Base-by-base conservation (phyloP, 2,888 invertebrate genomes). In the Caenorhabditis becei region DNA sequence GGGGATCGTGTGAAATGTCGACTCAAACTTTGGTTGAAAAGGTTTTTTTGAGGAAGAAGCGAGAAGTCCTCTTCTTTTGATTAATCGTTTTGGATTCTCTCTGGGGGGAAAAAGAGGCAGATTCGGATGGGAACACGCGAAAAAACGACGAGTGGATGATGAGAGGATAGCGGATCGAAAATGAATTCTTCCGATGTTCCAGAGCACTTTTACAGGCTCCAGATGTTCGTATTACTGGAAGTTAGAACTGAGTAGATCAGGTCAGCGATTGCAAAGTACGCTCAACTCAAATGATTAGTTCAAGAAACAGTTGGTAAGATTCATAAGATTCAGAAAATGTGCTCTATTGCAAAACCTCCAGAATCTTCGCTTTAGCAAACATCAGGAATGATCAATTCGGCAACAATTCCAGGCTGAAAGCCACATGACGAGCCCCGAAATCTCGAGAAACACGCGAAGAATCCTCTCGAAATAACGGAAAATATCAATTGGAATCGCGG, bases 31-130 rank as follows among this genome's bases (percentile, higher is more conserved):
- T 62, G 71, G 56, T 54, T 62, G 47, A 10, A 18, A 24, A 53
- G 37, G 65, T 54, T 59, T 69, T 59, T 59, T 47, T 69, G 23
- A 7, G 24, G 24, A 18, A 35, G 69, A 59, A 71, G 53, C 54
- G 41, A 63, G 54, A 53, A 71, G 62, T 71, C 71, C 62, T 53
- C 41, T 56, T 28, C 11, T 54, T 56, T 71, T 71, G 71, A 71
- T 71, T 71, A 71, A 71, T 63, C 62, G 71, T 49, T 44, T 26
- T 23, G 58, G 35, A 35, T 37, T 62, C 32, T 63, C 62, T 71
- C 69, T 32, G 20, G 62, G 61, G 62, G 62, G 10, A 37, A 41
- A n/a, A 44, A n/a, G 41, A 18, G n/a, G 4, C 18, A 10, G 18
- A 47, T 10, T 4, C 47, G 47, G 47, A 47, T 47, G 47, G 47